Conservation (phyloP, 2,888 invertebrate genomes). For the Exocentrus adspersus region DNA sequence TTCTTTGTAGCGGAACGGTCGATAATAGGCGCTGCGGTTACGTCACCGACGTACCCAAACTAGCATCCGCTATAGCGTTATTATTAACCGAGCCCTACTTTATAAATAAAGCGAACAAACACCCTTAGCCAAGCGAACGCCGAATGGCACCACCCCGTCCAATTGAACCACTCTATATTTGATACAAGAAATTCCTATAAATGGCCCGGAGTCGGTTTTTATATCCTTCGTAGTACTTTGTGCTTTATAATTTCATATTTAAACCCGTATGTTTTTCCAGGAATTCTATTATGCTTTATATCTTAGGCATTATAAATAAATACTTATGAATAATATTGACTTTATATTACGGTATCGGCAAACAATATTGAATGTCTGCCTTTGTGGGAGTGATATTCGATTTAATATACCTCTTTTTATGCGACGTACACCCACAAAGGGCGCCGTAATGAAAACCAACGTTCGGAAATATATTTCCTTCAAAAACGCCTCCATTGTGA, state of each 20-base stretch:
- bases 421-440: not conserved
- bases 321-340: conserved; percentile 22
- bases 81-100: not conserved
- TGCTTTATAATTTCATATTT: conserved; percentile 12
- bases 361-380: conserved; percentile 25
- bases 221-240: not conserved
- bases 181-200: conserved; percentile 4
- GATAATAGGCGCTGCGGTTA: not conserved
- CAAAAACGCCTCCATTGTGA: not conserved
- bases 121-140: not conserved
- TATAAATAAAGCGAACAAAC: conserved; percentile 7
- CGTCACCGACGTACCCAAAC: not conserved
- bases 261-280: conserved; percentile 9
- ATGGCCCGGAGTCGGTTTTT: not conserved
- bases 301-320: conserved; percentile 9
- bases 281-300: conserved; percentile 15
- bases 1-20: no score
- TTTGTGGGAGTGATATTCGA: conserved; percentile 21
- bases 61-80: not conserved
- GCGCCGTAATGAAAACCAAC: not conserved
- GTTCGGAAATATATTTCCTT: not conserved
- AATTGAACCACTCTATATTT: not conserved
- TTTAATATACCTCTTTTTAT: conserved; percentile 6
- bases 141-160: conserved; percentile 1
- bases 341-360: conserved; percentile 26